phyloP scores from a whole-genome alignment of 2,113 vertebrate genomes.

The Xiphophorus hellerii region DNA sequence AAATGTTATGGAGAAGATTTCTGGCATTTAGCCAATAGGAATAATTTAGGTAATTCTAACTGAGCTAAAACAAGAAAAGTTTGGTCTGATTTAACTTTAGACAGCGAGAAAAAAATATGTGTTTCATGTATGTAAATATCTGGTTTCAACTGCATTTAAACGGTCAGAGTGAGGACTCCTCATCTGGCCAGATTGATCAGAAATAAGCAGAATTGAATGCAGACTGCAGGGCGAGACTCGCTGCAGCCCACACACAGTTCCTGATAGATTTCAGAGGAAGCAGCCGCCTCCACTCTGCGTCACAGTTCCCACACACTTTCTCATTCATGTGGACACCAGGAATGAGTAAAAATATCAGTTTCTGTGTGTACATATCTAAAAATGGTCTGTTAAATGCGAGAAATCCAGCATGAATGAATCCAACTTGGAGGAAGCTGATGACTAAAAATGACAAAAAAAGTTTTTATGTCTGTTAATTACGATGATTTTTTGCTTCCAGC shows the following conservation, averaged over 20 bases:
- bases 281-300: conserved; percentile 43
- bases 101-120: too few species aligned
- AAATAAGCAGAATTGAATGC: conserved; percentile 1
- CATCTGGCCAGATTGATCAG: neutral
- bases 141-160: too few species aligned
- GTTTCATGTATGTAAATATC: too few species aligned
- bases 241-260: conserved; percentile 16
- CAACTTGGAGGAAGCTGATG: neutral
- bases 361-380: neutral
- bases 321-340: conserved; percentile 8
- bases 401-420: neutral
- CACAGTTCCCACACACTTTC: conserved; percentile 17
- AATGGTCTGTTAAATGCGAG: neutral
- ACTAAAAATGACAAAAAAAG: too few species aligned
- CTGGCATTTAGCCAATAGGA: too few species aligned
- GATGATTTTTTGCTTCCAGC: too few species aligned
- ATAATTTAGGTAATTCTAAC: too few species aligned
- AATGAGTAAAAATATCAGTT: conserved; percentile 1
- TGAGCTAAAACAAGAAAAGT: too few species aligned
- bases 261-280: conserved; percentile 20
- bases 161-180: neutral
- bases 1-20: too few species aligned
- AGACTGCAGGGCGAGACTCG: conserved; percentile 33
- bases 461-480: too few species aligned
- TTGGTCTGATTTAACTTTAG: too few species aligned